Percentiles rank a stretch among this genome's conserved stretches.
Conservation (phyloP, 1,140 invertebrate genomes). For the Macrobrachium nipponense region DNA sequence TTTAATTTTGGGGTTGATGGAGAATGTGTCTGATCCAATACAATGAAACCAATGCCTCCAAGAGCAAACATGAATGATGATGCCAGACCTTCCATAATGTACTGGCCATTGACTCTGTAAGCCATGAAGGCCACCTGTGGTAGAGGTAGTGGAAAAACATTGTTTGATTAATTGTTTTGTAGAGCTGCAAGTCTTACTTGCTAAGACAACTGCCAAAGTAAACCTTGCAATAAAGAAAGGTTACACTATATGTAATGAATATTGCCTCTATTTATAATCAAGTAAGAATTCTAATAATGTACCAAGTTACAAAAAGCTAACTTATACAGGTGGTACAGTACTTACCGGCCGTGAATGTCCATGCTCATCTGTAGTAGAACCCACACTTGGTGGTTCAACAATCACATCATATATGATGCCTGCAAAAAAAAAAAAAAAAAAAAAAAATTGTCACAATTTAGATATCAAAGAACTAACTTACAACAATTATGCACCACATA, state of each 20-base stretch:
- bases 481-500: no score
- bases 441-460: no score
- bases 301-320: no score
- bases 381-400: slow-evolving; percentile 97
- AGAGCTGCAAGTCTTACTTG: no score
- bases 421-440: slow-evolving; percentile 70
- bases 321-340: slow-evolving; percentile 33
- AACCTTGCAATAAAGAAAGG: no score
- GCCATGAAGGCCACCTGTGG: slow-evolving; percentile 94
- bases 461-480: no score
- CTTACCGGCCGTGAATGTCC: slow-evolving; percentile 91
- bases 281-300: no score
- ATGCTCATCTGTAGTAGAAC: slow-evolving; percentile 96
- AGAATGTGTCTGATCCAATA: slow-evolving; percentile 93
- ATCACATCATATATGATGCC: slow-evolving; percentile 99
- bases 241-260: no score
- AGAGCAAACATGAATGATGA: slow-evolving; percentile 96
- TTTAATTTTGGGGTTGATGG: slow-evolving; percentile 93
- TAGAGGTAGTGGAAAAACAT: background rate
- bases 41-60: slow-evolving; percentile 95
- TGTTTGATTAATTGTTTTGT: background rate
- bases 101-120: slow-evolving; percentile 97
- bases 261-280: no score
- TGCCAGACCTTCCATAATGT: slow-evolving; percentile 98
- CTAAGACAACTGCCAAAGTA: no score